phyloP scores from a whole-genome alignment of 2,888 invertebrate species.

The Macaria notata region DNA sequence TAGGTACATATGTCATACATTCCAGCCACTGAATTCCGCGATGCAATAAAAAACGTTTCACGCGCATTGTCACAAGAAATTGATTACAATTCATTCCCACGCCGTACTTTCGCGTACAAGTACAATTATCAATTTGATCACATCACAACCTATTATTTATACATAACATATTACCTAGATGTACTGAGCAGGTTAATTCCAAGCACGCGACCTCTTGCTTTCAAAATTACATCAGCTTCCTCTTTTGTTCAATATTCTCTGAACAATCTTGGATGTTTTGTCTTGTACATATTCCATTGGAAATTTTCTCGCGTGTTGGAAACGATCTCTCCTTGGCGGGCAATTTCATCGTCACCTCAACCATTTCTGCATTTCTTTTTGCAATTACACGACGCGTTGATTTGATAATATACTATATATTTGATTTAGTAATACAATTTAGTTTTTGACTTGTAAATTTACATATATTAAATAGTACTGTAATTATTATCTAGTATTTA shows the following conservation, averaged over 20 bases:
- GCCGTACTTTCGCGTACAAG: not conserved
- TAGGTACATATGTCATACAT: too few relatives aligned
- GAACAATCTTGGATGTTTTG: slow-evolving; percentile 40
- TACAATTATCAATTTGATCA: too few relatives aligned
- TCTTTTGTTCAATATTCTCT: slow-evolving; percentile 41
- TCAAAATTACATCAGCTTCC: slow-evolving; percentile 59
- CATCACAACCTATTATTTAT: too few relatives aligned
- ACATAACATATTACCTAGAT: not conserved
- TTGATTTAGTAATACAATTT: too few relatives aligned
- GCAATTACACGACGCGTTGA: slow-evolving; percentile 13
- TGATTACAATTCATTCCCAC: slow-evolving; percentile 18
- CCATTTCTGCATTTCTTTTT: slow-evolving; percentile 41
- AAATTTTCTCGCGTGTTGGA: slow-evolving; percentile 57
- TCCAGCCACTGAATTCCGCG: too few relatives aligned
- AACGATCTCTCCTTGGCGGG: slow-evolving; percentile 54
- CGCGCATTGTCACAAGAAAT: slow-evolving; percentile 11
- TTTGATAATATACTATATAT: too few relatives aligned
- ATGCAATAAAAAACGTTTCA: too few relatives aligned
- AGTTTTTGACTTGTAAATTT: too few relatives aligned
- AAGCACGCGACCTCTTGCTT: slow-evolving; percentile 57
- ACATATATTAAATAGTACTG: too few relatives aligned
- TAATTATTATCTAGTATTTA: too few relatives aligned
- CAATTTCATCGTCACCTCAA: slow-evolving; percentile 35
- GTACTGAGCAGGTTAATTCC: slow-evolving; percentile 31
- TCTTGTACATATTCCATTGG: slow-evolving; percentile 65